phyloP scores from a whole-genome alignment of 2,113 vertebrate genomes.

The Oncorhynchus masou region DNA sequence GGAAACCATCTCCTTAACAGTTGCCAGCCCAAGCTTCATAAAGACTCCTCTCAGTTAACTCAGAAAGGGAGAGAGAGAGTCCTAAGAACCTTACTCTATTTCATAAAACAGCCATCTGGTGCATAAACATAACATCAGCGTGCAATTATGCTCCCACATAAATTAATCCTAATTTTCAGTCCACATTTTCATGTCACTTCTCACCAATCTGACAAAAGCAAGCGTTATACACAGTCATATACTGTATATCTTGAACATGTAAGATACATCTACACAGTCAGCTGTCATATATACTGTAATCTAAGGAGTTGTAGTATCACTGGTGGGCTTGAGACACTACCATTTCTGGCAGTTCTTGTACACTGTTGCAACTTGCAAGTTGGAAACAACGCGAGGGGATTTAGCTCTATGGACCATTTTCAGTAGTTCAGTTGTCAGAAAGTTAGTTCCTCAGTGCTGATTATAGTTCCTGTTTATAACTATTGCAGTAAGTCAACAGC shows the following conservation, averaged over 20 bases:
- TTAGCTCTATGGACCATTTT: neutral
- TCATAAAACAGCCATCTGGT: too few relatives aligned
- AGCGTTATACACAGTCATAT: neutral
- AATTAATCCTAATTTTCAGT: too few relatives aligned
- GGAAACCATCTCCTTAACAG: too few relatives aligned
- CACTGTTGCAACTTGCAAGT: neutral
- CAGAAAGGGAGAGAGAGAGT: too few relatives aligned
- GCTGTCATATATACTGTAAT: neutral
- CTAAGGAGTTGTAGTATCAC: neutral
- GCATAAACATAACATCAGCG: too few relatives aligned
- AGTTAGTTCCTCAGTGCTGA: neutral
- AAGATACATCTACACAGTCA: neutral
- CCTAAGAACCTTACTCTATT: too few relatives aligned
- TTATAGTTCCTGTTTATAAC: slow-evolving; percentile 12
- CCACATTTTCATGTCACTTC: too few relatives aligned
- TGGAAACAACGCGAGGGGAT: neutral
- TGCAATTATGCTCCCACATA: too few relatives aligned
- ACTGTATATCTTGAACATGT: neutral
- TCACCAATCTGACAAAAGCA: neutral
- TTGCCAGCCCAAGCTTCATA: too few relatives aligned
- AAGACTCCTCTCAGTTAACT: too few relatives aligned
- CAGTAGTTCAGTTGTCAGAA: slow-evolving; percentile 11
- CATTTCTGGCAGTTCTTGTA: neutral
- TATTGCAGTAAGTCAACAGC: slow-evolving; percentile 8
- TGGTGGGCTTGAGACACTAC: neutral